phyloP scores from a whole-genome alignment of 2,888 invertebrate genomes.

The Aspidiotus destructor region DNA sequence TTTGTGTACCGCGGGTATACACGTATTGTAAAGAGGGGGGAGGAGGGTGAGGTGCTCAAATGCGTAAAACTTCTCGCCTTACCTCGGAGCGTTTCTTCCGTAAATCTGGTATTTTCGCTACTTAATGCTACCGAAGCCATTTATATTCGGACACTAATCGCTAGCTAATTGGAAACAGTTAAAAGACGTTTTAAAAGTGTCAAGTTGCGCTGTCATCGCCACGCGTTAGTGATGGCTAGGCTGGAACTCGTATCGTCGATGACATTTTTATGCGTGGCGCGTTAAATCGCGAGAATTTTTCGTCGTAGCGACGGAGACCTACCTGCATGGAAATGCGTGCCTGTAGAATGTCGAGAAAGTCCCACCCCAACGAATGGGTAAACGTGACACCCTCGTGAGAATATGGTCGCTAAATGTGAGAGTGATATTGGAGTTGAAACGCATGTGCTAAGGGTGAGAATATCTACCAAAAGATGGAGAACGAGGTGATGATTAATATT shows the following conservation, averaged over 20 bases:
- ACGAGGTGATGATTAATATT: too few species aligned
- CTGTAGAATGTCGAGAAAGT: too few species aligned
- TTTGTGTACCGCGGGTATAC: not conserved
- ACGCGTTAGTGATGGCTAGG: constrained; percentile 13
- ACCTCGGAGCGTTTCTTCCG: not conserved
- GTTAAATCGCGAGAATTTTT: too few species aligned
- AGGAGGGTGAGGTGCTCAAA: too few species aligned
- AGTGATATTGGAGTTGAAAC: too few species aligned
- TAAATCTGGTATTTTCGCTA: constrained; percentile 1
- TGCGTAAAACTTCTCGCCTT: not conserved
- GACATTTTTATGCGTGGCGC: not conserved
- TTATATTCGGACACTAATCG: constrained; percentile 30
- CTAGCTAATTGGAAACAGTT: constrained; percentile 31
- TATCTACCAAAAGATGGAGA: too few species aligned
- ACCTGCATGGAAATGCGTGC: too few species aligned
- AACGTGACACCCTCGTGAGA: too few species aligned
- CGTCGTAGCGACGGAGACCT: too few species aligned
- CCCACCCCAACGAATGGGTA: too few species aligned
- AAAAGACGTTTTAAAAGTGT: constrained; percentile 26
- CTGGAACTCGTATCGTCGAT: not conserved
- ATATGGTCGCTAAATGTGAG: too few species aligned
- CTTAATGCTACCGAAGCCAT: constrained; percentile 26
- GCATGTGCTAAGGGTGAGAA: too few species aligned
- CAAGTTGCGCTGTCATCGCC: constrained; percentile 21
- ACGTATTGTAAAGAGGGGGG: not conserved